These are phyloP conservation scores for Sycophila sp. DNA, from an alignment of 1,140 invertebrate species.

Conservation along the genomic window DNA sequence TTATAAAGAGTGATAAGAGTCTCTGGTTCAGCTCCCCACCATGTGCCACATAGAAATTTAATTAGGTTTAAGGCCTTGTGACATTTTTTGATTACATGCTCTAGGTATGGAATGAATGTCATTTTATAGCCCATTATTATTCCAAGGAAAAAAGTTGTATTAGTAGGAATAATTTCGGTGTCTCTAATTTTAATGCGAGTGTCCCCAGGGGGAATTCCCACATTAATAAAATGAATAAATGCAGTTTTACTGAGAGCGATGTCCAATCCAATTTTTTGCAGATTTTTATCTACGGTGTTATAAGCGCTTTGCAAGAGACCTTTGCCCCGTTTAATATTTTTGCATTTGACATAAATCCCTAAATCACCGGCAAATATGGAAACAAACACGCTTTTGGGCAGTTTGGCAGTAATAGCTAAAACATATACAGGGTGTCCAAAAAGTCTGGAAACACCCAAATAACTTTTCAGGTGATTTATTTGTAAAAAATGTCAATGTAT, in stretches of 20 bases:
- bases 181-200: neutral
- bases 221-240: neutral
- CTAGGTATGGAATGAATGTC: neutral
- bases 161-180: neutral
- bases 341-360: neutral
- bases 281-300: neutral
- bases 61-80: slow-evolving; percentile 24
- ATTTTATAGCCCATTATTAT: neutral
- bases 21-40: slow-evolving; percentile 21
- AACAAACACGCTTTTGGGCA: neutral
- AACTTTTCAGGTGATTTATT: too few relatives aligned
- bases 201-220: neutral
- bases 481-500: too few relatives aligned
- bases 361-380: slow-evolving; percentile 37
- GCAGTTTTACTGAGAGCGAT: neutral
- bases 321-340: neutral
- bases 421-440: too few relatives aligned
- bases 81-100: neutral
- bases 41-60: slow-evolving; percentile 14
- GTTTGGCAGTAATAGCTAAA: neutral
- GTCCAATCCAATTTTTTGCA: neutral
- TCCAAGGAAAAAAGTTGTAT: neutral
- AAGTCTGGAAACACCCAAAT: too few relatives aligned
- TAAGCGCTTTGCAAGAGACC: neutral
- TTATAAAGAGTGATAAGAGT: slow-evolving; percentile 29